Percentiles rank a stretch among this genome's conserved stretches.
These are phyloP conservation scores for Neria commutata DNA, from an alignment of 2,888 invertebrate genomes.

Conservation along the genomic window DNA sequence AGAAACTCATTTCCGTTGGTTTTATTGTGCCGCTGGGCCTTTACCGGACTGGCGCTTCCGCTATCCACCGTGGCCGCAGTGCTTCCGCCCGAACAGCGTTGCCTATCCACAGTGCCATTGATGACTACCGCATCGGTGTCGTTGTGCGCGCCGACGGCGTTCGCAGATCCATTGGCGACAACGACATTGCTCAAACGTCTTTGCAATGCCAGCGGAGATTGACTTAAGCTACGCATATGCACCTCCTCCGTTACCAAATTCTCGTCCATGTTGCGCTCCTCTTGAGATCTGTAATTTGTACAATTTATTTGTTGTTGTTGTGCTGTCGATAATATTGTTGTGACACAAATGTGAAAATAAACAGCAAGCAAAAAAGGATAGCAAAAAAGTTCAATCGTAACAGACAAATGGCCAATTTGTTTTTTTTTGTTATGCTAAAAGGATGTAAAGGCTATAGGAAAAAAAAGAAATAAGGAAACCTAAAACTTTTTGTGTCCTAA, in stretches of 20 bases:
- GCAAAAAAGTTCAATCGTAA: too few relatives aligned
- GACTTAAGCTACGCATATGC: constrained; percentile 49
- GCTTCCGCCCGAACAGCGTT: constrained; percentile 34
- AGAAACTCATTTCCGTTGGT: constrained; percentile 17
- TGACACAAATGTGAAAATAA: too few relatives aligned
- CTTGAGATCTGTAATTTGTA: constrained; percentile 49
- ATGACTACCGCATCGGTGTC: constrained; percentile 11
- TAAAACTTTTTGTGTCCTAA: too few relatives aligned
- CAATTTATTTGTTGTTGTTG: too few relatives aligned
- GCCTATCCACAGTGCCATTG: constrained; percentile 25
- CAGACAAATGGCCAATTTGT: too few relatives aligned
- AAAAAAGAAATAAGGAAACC: too few relatives aligned
- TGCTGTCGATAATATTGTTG: too few relatives aligned
- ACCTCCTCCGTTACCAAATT: constrained; percentile 55
- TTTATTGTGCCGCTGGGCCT: background rate
- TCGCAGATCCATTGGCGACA: too few relatives aligned
- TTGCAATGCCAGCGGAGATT: constrained; percentile 46
- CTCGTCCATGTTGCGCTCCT: constrained; percentile 52
- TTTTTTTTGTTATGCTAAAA: too few relatives aligned
- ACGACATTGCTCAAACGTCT: constrained; percentile 35
- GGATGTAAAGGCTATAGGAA: too few relatives aligned
- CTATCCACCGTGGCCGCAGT: background rate
- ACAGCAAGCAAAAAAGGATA: too few relatives aligned
- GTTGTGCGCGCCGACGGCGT: constrained; percentile 14
- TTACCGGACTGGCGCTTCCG: background rate